Evolutionary conservation across 2,888 invertebrate species (phyloP).

Genomic region (Mechanitis messenoides): DNA sequence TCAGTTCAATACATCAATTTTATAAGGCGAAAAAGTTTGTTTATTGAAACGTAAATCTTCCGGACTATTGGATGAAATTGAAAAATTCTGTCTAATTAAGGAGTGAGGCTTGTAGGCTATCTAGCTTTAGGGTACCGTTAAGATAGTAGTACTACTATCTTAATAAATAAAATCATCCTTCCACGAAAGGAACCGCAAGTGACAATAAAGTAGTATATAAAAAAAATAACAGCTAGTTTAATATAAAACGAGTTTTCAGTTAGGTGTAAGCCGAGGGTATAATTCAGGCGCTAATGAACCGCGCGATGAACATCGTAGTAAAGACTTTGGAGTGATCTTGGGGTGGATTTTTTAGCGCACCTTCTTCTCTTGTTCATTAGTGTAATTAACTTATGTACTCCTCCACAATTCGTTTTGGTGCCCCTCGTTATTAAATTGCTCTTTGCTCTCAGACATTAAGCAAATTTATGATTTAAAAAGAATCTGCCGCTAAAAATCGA

Average conservation of each 20-base stretch:
- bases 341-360: constrained; percentile 71
- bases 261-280: constrained; percentile 47
- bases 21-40: background rate
- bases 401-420: constrained; percentile 60
- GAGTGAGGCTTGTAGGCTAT: too few relatives aligned
- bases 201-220: too few relatives aligned
- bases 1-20: background rate
- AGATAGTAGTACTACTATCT: too few relatives aligned
- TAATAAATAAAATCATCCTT: too few relatives aligned
- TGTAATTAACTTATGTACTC: constrained; percentile 73
- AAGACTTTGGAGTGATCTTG: constrained; percentile 73
- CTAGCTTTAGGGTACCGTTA: too few relatives aligned
- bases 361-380: constrained; percentile 73
- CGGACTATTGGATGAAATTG: background rate
- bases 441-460: constrained; percentile 29
- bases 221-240: too few relatives aligned
- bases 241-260: too few relatives aligned
- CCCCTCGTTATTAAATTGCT: constrained; percentile 57
- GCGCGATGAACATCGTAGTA: constrained; percentile 71
- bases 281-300: constrained; percentile 69
- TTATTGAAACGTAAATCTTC: background rate
- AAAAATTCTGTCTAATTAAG: too few relatives aligned
- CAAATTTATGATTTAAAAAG: constrained; percentile 19
- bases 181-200: too few relatives aligned
- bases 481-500: background rate